Conservation (phyloP, 1,140 invertebrate genomes). For the Pectinophora gossypiella region DNA sequence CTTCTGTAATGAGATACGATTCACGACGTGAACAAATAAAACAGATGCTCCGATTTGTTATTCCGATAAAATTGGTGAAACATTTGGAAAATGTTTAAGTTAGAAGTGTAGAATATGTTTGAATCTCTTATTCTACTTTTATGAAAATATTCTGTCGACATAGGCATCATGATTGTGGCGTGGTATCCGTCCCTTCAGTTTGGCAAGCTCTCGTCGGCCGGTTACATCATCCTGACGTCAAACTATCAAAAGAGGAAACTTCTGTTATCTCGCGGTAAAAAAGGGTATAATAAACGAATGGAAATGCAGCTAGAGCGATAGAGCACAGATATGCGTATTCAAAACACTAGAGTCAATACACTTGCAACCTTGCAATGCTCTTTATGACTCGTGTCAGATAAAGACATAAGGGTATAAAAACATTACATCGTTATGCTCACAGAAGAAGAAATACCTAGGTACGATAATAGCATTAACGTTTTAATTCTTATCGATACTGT, state of each 20-base stretch:
- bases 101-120: no score
- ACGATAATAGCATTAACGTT: neutral
- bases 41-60: neutral
- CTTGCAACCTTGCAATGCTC: slow-evolving; percentile 71
- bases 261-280: slow-evolving; percentile 36
- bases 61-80: neutral
- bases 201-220: slow-evolving; percentile 43
- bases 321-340: slow-evolving; percentile 59
- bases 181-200: slow-evolving; percentile 36
- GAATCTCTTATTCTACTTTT: no score
- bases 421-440: slow-evolving; percentile 48
- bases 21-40: no score
- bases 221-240: slow-evolving; percentile 67
- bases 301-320: slow-evolving; percentile 53
- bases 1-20: no score
- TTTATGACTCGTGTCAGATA: slow-evolving; percentile 68
- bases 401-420: slow-evolving; percentile 69
- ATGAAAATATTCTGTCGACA: no score
- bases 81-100: no score
- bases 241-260: slow-evolving; percentile 49
- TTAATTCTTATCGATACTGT: neutral
- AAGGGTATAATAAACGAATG: slow-evolving; percentile 17
- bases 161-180: neutral
- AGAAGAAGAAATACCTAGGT: slow-evolving; percentile 21
- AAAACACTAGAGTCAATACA: slow-evolving; percentile 68